phyloP scores from a whole-genome alignment of 2,797 vertebrate genomes.

The Moxostoma hubbsi region DNA sequence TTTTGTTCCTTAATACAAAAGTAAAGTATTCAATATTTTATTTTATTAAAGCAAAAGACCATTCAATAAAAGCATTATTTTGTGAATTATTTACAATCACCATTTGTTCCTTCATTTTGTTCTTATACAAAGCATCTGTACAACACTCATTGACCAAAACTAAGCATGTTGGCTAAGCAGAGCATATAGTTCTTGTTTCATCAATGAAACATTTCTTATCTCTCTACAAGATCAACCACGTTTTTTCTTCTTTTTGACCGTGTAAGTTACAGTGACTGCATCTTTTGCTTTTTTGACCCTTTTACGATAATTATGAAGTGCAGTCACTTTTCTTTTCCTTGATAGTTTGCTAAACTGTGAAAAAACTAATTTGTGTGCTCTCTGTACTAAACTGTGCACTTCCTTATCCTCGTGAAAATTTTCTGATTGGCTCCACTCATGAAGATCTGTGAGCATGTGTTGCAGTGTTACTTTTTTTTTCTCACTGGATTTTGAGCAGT shows the following conservation, averaged over 20 bases:
- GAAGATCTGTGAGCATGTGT: slow-evolving; percentile 7
- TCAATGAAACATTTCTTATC: background rate
- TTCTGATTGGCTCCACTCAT: slow-evolving; percentile 26
- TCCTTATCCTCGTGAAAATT: background rate
- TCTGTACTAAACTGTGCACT: background rate
- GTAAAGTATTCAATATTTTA: background rate
- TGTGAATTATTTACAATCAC: background rate
- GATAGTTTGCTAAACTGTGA: background rate
- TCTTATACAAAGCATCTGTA: background rate
- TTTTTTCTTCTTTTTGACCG: too few relatives aligned
- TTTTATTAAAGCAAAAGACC: background rate
- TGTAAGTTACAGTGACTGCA: background rate
- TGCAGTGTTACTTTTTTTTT: background rate
- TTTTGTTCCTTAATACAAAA: background rate
- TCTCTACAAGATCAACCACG: too few relatives aligned
- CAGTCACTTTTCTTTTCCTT: slow-evolving; percentile 10
- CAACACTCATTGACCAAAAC: background rate
- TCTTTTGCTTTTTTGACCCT: slow-evolving; percentile 1
- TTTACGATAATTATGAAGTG: slow-evolving; percentile 8
- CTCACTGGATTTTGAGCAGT: too few relatives aligned
- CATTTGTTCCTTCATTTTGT: background rate
- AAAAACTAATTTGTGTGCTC: slow-evolving; percentile 23
- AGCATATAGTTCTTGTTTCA: background rate
- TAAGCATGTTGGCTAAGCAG: background rate
- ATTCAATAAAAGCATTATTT: background rate